phyloP scores from a whole-genome alignment of 2,888 invertebrate genomes.

The Thereva unica region DNA sequence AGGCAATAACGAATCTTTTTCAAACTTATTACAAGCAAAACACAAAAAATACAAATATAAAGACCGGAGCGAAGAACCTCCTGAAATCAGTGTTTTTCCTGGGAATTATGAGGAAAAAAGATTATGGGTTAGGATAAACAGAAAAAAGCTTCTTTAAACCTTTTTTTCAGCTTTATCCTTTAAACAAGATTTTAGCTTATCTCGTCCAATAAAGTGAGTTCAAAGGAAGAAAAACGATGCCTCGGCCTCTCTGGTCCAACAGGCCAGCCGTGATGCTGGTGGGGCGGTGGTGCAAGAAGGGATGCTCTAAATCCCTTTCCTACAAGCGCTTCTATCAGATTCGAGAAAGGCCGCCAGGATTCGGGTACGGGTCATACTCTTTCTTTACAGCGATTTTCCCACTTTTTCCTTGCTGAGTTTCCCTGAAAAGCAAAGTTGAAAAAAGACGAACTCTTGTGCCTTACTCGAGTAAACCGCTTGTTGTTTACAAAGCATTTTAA shows the following conservation, averaged over 20 bases:
- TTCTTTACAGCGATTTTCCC: not conserved
- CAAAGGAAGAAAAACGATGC: slow-evolving; percentile 19
- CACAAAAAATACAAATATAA: too few species aligned
- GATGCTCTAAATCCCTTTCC: too few species aligned
- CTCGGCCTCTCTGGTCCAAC: not conserved
- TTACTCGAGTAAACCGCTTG: not conserved
- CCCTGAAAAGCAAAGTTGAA: not conserved
- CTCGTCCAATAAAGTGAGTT: slow-evolving; percentile 13
- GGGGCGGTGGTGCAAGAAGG: not conserved
- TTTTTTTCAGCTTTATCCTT: slow-evolving; percentile 17
- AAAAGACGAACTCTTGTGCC: not conserved
- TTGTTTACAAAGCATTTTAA: slow-evolving; percentile 24
- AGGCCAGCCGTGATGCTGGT: not conserved
- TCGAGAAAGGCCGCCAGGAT: too few species aligned
- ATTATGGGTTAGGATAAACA: slow-evolving; percentile 17
- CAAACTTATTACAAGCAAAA: too few species aligned
- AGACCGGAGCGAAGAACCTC: too few species aligned
- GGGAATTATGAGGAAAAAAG: slow-evolving; percentile 5
- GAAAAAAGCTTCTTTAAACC: slow-evolving; percentile 15
- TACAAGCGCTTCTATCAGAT: too few species aligned
- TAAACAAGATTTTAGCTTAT: slow-evolving; percentile 29
- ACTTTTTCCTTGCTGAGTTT: not conserved
- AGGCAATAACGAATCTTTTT: too few species aligned
- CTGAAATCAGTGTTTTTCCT: not conserved
- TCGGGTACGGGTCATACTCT: too few species aligned